Conservation (phyloP, 23 tunicate species). For the Styela plicata region DNA sequence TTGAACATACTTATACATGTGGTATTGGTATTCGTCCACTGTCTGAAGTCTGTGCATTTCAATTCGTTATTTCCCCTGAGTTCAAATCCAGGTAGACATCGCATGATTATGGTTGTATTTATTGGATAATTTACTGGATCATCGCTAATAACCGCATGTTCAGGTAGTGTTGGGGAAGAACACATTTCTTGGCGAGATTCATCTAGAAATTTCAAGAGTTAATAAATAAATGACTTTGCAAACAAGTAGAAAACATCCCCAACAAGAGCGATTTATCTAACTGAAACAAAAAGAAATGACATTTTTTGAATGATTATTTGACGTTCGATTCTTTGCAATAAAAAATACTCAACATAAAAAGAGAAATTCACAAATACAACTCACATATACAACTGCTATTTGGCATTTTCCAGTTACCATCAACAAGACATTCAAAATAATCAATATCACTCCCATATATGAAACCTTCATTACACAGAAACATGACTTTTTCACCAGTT, state of each 20-base stretch:
- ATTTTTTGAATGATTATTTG: too few relatives aligned
- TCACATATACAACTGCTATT: not conserved
- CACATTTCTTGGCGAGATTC: not conserved
- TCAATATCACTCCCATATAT: not conserved
- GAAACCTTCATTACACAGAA: not conserved
- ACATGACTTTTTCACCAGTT: not conserved
- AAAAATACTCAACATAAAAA: too few relatives aligned
- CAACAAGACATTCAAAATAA: not conserved
- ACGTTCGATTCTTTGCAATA: too few relatives aligned
- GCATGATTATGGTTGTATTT: not conserved
- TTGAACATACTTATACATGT: too few relatives aligned
- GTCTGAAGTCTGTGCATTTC: not conserved
- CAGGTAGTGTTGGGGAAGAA: not conserved
- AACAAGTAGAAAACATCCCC: too few relatives aligned
- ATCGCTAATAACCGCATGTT: not conserved
- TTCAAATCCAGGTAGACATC: not conserved
- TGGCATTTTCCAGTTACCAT: not conserved
- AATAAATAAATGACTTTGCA: too few relatives aligned
- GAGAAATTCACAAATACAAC: too few relatives aligned
- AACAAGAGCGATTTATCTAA: too few relatives aligned
- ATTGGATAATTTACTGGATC: not conserved
- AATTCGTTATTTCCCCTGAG: not conserved
- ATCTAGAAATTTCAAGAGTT: not conserved
- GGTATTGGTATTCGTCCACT: not conserved
- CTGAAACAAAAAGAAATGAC: too few relatives aligned